A percentile compares a stretch with the other conserved stretches of the same genome.
These are phyloP conservation scores for Cochlearius cochlearius DNA, from an alignment of 2,113 vertebrate genomes.

Conservation along the genomic window DNA sequence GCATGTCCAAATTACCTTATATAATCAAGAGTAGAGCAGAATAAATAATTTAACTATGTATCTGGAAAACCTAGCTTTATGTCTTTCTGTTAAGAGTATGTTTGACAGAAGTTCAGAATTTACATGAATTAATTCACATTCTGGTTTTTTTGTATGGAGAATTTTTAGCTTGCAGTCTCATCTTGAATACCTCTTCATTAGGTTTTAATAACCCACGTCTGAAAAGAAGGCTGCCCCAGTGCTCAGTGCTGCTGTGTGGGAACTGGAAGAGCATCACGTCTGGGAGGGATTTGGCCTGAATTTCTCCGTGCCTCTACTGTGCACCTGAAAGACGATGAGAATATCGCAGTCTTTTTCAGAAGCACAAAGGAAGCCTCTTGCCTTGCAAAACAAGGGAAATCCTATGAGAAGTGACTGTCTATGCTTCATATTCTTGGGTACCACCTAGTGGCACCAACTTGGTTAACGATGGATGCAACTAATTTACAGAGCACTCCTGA, in stretches of 20 bases:
- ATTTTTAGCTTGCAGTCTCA: not conserved
- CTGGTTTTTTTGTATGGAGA: not conserved
- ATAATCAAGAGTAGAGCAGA: not conserved
- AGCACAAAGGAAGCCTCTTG: not conserved
- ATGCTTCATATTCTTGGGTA: slow-evolving; percentile 54
- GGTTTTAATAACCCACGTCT: not conserved
- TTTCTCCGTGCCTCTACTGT: not conserved
- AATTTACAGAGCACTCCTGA: not conserved
- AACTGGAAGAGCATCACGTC: not conserved
- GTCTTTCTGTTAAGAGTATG: not conserved
- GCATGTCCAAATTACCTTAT: slow-evolving; percentile 4
- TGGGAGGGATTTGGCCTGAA: not conserved
- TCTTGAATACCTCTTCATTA: not conserved
- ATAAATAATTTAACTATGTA: not conserved
- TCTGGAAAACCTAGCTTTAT: not conserved
- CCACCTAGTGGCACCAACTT: slow-evolving; percentile 48
- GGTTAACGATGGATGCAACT: not conserved
- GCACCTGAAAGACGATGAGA: not conserved
- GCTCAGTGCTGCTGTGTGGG: not conserved
- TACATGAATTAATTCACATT: not conserved
- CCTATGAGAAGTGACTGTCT: not conserved
- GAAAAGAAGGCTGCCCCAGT: not conserved
- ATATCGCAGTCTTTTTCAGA: not conserved
- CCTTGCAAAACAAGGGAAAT: not conserved
- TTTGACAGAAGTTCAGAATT: not conserved